A percentile compares a stretch with the other conserved stretches of the same genome.
Evolutionary conservation across 2,797 vertebrate genomes (phyloP).

Genomic region (Eutrigla gurnardus): DNA sequence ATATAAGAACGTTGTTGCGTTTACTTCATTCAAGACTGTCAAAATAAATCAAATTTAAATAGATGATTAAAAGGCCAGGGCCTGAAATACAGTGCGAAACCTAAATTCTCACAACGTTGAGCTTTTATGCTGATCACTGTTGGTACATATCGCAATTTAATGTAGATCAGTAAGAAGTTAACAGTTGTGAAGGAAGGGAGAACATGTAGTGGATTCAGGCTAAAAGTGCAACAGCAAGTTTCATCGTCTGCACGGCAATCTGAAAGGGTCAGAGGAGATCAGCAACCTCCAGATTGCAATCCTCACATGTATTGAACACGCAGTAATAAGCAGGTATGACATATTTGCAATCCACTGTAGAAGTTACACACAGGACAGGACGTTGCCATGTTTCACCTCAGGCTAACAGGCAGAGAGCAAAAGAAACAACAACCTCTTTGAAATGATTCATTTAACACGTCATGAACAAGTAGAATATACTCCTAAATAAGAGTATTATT

Average conservation of each 20-base stretch:
- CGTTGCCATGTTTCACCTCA: background rate
- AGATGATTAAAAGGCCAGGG: background rate
- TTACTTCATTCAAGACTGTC: background rate
- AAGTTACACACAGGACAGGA: background rate
- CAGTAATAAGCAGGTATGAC: background rate
- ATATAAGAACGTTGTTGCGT: background rate
- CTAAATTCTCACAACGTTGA: background rate
- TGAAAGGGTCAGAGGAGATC: background rate
- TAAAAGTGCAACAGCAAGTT: background rate
- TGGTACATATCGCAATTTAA: rapidly evolving
- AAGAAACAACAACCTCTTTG: background rate
- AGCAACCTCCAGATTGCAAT: conserved; percentile 7
- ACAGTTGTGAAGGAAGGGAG: background rate
- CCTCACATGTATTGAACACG: background rate
- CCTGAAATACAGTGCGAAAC: background rate
- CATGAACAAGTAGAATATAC: background rate
- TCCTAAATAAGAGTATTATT: background rate
- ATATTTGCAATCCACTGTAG: background rate
- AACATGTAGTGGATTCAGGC: background rate
- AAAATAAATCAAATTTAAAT: background rate
- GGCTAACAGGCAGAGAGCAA: background rate
- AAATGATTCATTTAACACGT: background rate
- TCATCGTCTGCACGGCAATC: background rate
- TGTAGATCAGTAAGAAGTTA: background rate
- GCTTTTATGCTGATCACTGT: background rate